These are phyloP conservation scores for Cygnus olor DNA, from an alignment of 2,797 vertebrate species.

Conservation along the genomic window DNA sequence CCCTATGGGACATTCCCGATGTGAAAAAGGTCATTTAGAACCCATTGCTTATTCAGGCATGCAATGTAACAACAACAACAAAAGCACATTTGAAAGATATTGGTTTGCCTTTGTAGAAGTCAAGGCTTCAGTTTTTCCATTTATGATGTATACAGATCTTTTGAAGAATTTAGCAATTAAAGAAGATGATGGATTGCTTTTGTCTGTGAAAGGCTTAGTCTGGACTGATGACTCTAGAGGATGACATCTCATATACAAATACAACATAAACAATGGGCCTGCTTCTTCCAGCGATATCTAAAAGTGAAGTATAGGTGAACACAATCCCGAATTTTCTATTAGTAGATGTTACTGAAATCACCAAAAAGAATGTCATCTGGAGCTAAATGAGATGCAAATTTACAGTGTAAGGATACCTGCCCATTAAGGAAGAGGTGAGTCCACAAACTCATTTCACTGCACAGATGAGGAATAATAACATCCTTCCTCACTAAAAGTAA, in stretches of 20 bases:
- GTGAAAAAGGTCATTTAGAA: neutral
- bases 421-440: neutral
- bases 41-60: neutral
- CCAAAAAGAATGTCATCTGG: neutral
- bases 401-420: neutral
- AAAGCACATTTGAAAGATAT: neutral
- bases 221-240: neutral
- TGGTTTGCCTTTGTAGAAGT: neutral
- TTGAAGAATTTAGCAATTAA: neutral
- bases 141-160: neutral
- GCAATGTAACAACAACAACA: neutral
- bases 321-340: neutral
- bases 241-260: neutral
- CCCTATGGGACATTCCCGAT: neutral
- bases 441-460: neutral
- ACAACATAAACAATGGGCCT: fast-evolving
- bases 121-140: neutral
- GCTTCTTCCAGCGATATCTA: neutral
- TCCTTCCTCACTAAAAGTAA: neutral
- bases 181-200: neutral
- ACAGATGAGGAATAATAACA: neutral
- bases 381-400: neutral
- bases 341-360: neutral
- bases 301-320: neutral
- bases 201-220: neutral